Evolutionary conservation across 1,140 invertebrate species (phyloP).

Genomic region (Chrysopa pallens): DNA sequence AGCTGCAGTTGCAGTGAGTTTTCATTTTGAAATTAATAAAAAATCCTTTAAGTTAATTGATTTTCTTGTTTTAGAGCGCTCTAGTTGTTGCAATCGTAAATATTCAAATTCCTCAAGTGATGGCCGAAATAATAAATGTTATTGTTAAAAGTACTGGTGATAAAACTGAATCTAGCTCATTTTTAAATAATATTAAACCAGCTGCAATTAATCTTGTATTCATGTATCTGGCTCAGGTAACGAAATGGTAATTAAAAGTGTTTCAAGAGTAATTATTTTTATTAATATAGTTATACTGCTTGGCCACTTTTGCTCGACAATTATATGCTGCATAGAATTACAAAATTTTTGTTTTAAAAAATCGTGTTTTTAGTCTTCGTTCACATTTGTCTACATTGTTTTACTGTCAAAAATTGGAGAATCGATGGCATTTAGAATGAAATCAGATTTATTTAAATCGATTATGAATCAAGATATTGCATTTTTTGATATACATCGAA

Average conservation of each 20-base stretch:
- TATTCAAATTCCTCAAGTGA: conserved; percentile 57
- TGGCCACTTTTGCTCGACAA: not conserved
- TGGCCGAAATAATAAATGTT: conserved; percentile 62
- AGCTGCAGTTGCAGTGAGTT: conserved; percentile 31
- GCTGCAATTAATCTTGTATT: conserved; percentile 45
- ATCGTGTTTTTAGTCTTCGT: conserved; percentile 43
- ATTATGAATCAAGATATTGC: conserved; percentile 74
- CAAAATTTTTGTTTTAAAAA: conserved; percentile 1
- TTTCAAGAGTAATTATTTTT: conserved; percentile 1
- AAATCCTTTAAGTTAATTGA: conserved; percentile 1
- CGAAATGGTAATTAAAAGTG: conserved; percentile 7
- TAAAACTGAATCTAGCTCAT: conserved; percentile 19
- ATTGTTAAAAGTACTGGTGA: conserved; percentile 33
- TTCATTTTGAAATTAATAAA: conserved; percentile 1
- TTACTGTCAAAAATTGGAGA: conserved; percentile 74
- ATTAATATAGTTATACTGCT: conserved; percentile 1
- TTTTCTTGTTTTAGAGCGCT: conserved; percentile 43
- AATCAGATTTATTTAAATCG: conserved; percentile 63
- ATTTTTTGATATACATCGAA: conserved; percentile 81
- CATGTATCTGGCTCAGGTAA: conserved; percentile 52
- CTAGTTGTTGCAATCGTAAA: conserved; percentile 62
- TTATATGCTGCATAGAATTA: conserved; percentile 5
- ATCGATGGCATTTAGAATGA: conserved; percentile 60
- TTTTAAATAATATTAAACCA: conserved; percentile 39
- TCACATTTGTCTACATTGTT: conserved; percentile 81